A percentile compares a stretch with the other conserved stretches of the same genome.
Conservation (phyloP, 2,888 invertebrate species). For the Limulus polyphemus region DNA sequence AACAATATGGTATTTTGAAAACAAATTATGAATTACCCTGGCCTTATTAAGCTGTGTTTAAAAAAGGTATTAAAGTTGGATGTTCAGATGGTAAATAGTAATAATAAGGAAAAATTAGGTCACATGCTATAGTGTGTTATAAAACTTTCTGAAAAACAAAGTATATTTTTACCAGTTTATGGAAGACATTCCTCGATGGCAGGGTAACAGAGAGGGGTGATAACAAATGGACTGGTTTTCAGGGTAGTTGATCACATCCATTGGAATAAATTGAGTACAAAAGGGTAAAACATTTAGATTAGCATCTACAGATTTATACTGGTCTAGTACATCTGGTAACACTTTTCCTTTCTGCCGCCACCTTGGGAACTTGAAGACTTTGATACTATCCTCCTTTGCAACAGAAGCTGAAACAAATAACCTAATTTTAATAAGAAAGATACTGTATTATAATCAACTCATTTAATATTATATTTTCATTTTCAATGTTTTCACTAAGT, state of each 20-base stretch:
- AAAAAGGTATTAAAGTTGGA: no score
- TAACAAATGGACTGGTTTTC: conserved; percentile 79
- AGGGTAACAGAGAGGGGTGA: conserved; percentile 85
- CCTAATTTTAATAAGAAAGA: neutral
- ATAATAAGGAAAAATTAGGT: no score
- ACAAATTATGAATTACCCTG: no score
- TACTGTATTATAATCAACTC: no score
- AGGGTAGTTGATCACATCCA: conserved; percentile 85
- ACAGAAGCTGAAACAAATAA: conserved; percentile 52
- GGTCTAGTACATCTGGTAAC: conserved; percentile 66
- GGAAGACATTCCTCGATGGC: conserved; percentile 85
- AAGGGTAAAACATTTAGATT: conserved; percentile 90
- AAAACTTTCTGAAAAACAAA: no score
- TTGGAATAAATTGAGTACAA: conserved; percentile 93
- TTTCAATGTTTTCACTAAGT: no score
- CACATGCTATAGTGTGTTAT: no score
- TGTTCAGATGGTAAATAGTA: no score
- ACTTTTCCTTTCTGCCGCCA: conserved; percentile 72
- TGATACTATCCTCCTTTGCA: conserved; percentile 61
- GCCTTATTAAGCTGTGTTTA: no score
- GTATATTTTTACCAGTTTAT: conserved; percentile 61
- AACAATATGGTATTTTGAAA: no score
- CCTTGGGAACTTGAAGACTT: conserved; percentile 78
- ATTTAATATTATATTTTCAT: no score
- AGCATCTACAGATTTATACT: conserved; percentile 70